A percentile compares a stretch with the other conserved stretches of the same genome.
These are phyloP conservation scores for Synanthedon andrenaeformis DNA, from an alignment of 2,888 invertebrate genomes.

Conservation along the genomic window DNA sequence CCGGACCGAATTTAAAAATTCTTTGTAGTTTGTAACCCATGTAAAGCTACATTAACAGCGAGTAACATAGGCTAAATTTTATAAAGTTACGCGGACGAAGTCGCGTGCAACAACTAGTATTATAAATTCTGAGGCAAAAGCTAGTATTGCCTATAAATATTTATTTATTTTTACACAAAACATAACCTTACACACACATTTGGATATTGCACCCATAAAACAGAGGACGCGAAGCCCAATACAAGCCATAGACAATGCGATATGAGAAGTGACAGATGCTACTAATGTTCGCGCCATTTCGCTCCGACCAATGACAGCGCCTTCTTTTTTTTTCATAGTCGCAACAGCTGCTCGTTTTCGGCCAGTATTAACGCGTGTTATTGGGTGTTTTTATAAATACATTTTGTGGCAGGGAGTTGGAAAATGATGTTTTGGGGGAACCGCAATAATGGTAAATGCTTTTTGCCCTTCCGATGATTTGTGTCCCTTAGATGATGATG, in stretches of 20 bases:
- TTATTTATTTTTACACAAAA: not conserved
- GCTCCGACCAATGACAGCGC: slow-evolving; percentile 36
- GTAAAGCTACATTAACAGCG: too few species aligned
- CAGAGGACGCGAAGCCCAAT: slow-evolving; percentile 4
- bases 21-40: too few species aligned
- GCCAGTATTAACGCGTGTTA: slow-evolving; percentile 46
- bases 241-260: slow-evolving; percentile 38
- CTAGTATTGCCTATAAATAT: not conserved
- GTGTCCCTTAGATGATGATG: slow-evolving; percentile 16
- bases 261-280: slow-evolving; percentile 51
- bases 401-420: slow-evolving; percentile 19
- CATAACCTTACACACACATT: slow-evolving; percentile 1
- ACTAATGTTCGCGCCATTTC: slow-evolving; percentile 48
- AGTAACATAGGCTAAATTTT: too few species aligned
- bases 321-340: slow-evolving; percentile 37
- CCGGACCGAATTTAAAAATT: too few species aligned
- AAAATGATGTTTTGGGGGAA: slow-evolving; percentile 8
- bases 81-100: too few species aligned
- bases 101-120: too few species aligned
- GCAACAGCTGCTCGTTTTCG: slow-evolving; percentile 49
- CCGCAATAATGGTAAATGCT: slow-evolving; percentile 17
- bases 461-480: slow-evolving; percentile 23
- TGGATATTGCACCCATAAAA: slow-evolving; percentile 6
- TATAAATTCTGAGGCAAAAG: too few species aligned
- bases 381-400: slow-evolving; percentile 54